Percentiles rank a stretch among this genome's conserved stretches.
These are phyloP conservation scores for Amphibalanus amphitrite DNA, from an alignment of 1,140 invertebrate species.

Conservation along the genomic window DNA sequence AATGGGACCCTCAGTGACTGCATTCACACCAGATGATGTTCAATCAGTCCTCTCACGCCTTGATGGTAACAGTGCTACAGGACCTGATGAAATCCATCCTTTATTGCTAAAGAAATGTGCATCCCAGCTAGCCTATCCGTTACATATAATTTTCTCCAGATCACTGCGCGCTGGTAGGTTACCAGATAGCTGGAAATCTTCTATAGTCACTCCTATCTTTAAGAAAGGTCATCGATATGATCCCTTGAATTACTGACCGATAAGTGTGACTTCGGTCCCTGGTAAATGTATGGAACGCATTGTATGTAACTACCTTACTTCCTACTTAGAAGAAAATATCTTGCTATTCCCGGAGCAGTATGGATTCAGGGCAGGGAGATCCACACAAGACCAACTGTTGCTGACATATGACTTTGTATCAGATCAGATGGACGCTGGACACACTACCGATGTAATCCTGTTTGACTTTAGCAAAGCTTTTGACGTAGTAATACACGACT, in stretches of 20 bases:
- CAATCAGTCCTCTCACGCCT: too few species aligned
- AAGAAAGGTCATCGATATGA: slow-evolving; percentile 5
- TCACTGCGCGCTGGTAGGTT: not conserved
- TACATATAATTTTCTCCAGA: not conserved
- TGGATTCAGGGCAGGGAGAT: too few species aligned
- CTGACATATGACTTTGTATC: too few species aligned
- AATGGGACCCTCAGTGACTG: too few species aligned
- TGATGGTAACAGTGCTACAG: not conserved
- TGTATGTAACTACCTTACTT: slow-evolving; percentile 1
- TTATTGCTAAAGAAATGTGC: slow-evolving; percentile 4
- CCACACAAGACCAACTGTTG: too few species aligned
- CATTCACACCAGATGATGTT: too few species aligned
- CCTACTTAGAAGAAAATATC: not conserved
- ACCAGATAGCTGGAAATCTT: slow-evolving; percentile 1
- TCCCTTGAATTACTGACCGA: slow-evolving; percentile 4
- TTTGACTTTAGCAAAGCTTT: too few species aligned
- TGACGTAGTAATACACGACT: too few species aligned
- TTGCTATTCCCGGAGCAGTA: not conserved
- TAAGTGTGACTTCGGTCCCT: slow-evolving; percentile 6
- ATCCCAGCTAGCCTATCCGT: slow-evolving; percentile 1
- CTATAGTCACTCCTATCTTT: slow-evolving; percentile 5
- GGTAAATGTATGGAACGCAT: slow-evolving; percentile 8
- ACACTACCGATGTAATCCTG: too few species aligned
- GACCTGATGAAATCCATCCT: slow-evolving; percentile 5
- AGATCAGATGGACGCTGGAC: too few species aligned